phyloP scores from a whole-genome alignment of 2,797 vertebrate species.

The Lepilemur ruficaudatus region DNA sequence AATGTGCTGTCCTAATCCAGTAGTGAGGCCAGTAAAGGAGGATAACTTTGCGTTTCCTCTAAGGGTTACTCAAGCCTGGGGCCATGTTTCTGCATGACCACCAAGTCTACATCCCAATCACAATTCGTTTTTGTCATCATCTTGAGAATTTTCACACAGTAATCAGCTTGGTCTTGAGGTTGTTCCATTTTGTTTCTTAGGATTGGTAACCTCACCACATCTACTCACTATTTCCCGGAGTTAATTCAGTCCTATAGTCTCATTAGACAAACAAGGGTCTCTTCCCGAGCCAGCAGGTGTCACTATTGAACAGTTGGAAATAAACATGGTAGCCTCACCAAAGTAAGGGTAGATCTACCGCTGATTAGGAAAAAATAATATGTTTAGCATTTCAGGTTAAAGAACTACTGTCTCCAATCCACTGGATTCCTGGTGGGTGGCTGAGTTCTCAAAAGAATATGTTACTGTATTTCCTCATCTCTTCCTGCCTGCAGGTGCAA shows the following conservation, averaged over 20 bases:
- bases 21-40: neutral
- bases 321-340: constrained; percentile 46
- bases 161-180: neutral
- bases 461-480: neutral
- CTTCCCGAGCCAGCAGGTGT: constrained; percentile 72
- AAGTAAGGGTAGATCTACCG: neutral
- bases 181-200: neutral
- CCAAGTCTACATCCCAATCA: neutral
- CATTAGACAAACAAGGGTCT: neutral
- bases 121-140: neutral
- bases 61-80: neutral
- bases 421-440: neutral
- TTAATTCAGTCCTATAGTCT: neutral
- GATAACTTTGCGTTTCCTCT: neutral
- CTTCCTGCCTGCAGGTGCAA: neutral
- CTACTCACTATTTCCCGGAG: neutral
- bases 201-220: neutral
- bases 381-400: constrained; percentile 8
- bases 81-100: neutral
- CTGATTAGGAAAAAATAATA: neutral
- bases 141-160: neutral
- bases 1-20: neutral
- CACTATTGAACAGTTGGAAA: constrained; percentile 73
- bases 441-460: neutral
- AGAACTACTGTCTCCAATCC: neutral